phyloP scores from a whole-genome alignment of 2,888 invertebrate species.

The Leucozona laternaria region DNA sequence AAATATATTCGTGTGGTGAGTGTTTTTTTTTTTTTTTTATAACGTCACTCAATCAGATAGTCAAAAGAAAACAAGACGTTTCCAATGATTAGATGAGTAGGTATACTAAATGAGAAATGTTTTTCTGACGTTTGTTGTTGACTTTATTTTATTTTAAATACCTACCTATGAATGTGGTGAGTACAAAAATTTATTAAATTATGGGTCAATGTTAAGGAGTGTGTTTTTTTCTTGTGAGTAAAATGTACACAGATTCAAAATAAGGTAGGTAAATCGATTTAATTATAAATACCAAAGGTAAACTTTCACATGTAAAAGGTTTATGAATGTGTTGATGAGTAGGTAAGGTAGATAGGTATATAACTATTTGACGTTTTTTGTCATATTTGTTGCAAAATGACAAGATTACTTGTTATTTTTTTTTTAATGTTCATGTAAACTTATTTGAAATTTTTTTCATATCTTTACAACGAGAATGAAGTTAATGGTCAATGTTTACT shows the following conservation, averaged over 20 bases:
- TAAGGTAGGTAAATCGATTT: neutral
- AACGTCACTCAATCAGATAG: constrained; percentile 24
- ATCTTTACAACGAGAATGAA: neutral
- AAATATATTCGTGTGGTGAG: constrained; percentile 34
- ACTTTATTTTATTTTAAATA: neutral
- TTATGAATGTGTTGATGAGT: neutral
- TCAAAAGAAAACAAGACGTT: constrained; percentile 12
- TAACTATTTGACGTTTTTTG: neutral
- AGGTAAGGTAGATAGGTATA: too few species aligned
- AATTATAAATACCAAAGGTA: neutral
- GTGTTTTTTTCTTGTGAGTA: neutral
- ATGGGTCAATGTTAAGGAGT: constrained; percentile 8
- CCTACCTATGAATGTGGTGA: neutral
- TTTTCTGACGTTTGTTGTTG: constrained; percentile 15
- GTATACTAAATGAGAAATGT: neutral
- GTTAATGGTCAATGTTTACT: neutral
- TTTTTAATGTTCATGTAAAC: too few species aligned
- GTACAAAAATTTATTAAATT: constrained; percentile 8
- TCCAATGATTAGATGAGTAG: neutral
- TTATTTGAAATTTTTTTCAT: too few species aligned
- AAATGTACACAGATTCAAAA: neutral
- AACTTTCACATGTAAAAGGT: neutral
- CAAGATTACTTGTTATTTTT: neutral
- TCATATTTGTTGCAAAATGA: neutral
- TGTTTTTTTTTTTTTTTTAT: constrained; percentile 15